A percentile compares a stretch with the other conserved stretches of the same genome.
These are phyloP conservation scores for Athene cunicularia DNA, from an alignment of 2,113 vertebrate genomes.

Conservation along the genomic window DNA sequence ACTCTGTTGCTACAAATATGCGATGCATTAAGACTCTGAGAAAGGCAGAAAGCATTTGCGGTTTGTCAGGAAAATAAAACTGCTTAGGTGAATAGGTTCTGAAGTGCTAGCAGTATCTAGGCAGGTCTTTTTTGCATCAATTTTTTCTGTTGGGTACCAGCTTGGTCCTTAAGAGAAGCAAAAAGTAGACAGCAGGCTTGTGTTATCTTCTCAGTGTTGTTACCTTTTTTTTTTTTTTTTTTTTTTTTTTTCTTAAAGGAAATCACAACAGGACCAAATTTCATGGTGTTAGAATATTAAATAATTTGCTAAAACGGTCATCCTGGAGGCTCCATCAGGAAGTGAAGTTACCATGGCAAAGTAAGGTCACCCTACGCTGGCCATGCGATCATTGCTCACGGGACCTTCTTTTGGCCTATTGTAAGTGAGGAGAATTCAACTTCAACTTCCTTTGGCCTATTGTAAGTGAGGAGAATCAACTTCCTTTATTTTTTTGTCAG, in stretches of 20 bases:
- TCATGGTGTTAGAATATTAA: background rate
- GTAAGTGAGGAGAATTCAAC: background rate
- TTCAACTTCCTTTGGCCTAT: background rate
- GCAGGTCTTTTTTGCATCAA: background rate
- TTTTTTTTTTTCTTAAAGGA: background rate
- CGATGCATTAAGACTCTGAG: background rate
- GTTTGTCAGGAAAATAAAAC: background rate
- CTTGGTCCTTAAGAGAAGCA: background rate
- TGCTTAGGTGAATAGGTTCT: background rate
- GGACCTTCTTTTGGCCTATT: background rate
- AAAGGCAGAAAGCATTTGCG: background rate
- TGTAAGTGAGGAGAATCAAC: background rate
- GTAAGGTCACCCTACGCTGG: background rate
- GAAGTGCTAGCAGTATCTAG: background rate
- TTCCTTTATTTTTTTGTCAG: background rate
- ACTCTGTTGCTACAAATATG: background rate
- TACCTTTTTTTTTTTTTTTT: background rate
- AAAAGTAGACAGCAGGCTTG: background rate
- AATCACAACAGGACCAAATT: background rate
- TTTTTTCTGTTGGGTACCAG: background rate
- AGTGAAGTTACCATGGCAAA: background rate
- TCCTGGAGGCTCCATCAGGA: background rate
- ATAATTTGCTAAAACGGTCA: background rate
- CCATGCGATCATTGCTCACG: fast-evolving
- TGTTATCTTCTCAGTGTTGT: background rate